Percentiles rank a stretch among this genome's conserved stretches.
phyloP scores from a whole-genome alignment of 2,113 vertebrate species.

The Indicator indicator region DNA sequence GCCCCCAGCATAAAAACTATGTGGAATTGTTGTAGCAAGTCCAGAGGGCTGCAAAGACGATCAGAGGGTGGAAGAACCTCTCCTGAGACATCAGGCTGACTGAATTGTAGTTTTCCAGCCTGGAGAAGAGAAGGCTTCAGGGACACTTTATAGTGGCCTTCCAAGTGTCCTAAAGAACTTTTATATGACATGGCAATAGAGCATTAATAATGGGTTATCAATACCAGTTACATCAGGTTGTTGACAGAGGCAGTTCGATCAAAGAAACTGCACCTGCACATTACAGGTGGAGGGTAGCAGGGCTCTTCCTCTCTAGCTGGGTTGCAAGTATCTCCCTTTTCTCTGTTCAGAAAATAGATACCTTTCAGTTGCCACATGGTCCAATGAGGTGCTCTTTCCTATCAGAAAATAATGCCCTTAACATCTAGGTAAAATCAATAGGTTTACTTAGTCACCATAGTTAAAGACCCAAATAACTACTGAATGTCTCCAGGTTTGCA shows the following conservation, averaged over 20 bases:
- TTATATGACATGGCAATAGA: neutral
- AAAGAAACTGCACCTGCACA: neutral
- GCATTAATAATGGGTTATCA: neutral
- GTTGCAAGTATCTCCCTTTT: neutral
- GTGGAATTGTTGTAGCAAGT: neutral
- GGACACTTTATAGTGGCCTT: neutral
- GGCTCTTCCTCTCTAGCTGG: neutral
- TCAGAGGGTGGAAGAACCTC: neutral
- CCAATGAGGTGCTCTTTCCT: neutral
- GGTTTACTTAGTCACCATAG: neutral
- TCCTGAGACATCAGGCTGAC: neutral
- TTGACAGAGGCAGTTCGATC: neutral
- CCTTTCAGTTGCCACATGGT: neutral
- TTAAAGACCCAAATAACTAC: neutral
- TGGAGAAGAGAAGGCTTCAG: neutral
- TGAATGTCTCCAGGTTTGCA: neutral
- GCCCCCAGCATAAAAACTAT: neutral
- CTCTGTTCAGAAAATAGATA: neutral
- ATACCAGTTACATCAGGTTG: neutral
- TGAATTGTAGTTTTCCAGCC: neutral
- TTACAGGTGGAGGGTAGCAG: neutral
- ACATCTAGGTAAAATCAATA: neutral
- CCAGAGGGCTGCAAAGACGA: neutral
- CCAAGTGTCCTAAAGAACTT: neutral
- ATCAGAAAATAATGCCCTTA: neutral